Evolutionary conservation across 2,113 vertebrate genomes (phyloP).

Genomic region (Petrocephalus microphthalmus): DNA sequence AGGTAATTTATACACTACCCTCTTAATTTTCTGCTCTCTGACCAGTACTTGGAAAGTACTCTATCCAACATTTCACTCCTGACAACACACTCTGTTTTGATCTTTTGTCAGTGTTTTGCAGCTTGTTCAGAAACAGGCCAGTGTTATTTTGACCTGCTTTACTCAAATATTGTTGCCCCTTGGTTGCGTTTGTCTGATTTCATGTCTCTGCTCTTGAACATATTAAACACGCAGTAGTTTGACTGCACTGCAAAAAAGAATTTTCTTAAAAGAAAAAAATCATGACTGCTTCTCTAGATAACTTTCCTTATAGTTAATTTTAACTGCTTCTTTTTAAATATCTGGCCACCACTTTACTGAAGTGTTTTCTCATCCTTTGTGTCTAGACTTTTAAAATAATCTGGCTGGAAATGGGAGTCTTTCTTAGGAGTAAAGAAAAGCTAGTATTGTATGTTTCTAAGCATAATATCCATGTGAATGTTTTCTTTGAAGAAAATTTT

Average conservation of each 20-base stretch:
- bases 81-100: conserved; percentile 35
- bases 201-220: conserved; percentile 42
- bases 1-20: conserved; percentile 55
- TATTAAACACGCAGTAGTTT: conserved; percentile 30
- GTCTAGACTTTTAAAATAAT: background rate
- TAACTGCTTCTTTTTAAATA: conserved; percentile 29
- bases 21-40: conserved; percentile 40
- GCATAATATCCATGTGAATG: conserved; percentile 12
- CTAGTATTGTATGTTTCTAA: conserved; percentile 2
- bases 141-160: conserved; percentile 44
- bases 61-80: conserved; percentile 35
- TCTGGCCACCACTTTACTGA: background rate
- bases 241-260: conserved; percentile 26
- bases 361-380: background rate
- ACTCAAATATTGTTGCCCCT: conserved; percentile 29
- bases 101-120: conserved; percentile 48
- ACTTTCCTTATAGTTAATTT: conserved; percentile 44
- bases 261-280: conserved; percentile 24
- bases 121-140: conserved; percentile 42
- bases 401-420: background rate
- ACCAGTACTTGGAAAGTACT: conserved; percentile 40
- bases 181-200: conserved; percentile 33
- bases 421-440: background rate
- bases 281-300: conserved; percentile 1
- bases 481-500: conserved; percentile 30